phyloP scores from a whole-genome alignment of 92 coral and sea anemone genomes.

The Hydrozoanthus gracilis region DNA sequence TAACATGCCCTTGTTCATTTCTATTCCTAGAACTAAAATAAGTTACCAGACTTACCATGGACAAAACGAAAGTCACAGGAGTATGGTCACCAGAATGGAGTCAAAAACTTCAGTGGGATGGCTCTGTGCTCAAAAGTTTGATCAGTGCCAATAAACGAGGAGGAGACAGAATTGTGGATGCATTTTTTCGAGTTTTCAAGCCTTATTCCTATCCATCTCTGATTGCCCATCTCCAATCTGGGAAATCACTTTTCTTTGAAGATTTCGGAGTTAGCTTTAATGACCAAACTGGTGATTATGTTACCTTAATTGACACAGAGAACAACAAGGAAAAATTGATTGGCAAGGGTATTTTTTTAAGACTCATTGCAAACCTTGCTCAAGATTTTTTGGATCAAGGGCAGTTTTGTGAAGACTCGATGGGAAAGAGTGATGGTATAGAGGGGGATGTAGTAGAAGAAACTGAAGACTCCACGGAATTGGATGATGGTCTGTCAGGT shows the following conservation, averaged over 20 bases:
- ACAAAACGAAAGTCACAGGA: not conserved
- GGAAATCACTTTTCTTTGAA: not conserved
- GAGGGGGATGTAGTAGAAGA: not conserved
- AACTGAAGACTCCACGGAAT: not conserved
- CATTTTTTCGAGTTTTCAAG: not conserved
- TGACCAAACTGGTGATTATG: not conserved
- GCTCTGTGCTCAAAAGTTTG: not conserved
- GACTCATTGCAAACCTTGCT: not conserved
- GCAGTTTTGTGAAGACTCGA: not conserved
- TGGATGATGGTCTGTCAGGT: not conserved
- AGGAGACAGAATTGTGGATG: constrained; percentile 7
- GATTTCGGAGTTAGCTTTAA: not conserved
- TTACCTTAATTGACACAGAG: not conserved
- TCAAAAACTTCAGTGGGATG: constrained; percentile 7
- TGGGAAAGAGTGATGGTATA: not conserved
- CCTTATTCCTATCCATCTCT: constrained; percentile 7
- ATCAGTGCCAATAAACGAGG: not conserved
- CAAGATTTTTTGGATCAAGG: not conserved
- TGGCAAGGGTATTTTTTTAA: not conserved
- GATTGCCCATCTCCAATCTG: not conserved
- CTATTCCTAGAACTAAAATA: too few relatives aligned
- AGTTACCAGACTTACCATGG: not conserved
- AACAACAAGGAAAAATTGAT: not conserved
- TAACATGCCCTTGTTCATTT: too few relatives aligned
- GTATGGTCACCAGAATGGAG: constrained; percentile 14